Percentiles rank a stretch among this genome's conserved stretches.
Evolutionary conservation across 2,113 vertebrate genomes (phyloP).

Genomic region (Chlamydotis undulata): DNA sequence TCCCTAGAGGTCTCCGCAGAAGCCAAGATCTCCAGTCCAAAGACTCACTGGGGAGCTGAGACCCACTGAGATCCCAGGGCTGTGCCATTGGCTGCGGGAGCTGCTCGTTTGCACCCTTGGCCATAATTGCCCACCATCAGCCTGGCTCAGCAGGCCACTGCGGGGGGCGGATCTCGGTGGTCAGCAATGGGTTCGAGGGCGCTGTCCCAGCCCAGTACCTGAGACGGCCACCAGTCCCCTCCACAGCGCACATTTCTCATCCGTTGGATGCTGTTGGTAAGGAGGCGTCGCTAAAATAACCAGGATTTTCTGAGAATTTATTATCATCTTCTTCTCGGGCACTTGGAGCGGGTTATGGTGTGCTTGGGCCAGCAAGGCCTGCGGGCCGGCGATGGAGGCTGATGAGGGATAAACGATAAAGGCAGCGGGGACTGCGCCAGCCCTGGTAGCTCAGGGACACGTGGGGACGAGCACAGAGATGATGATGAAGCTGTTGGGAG

Average conservation of each 20-base stretch:
- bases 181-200: no score
- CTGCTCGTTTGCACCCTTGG: neutral
- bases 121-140: neutral
- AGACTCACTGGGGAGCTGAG: neutral
- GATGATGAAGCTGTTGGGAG: neutral
- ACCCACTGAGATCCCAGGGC: neutral
- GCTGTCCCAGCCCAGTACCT: neutral
- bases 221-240: neutral
- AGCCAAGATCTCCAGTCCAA: neutral
- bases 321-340: neutral
- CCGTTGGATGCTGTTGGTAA: neutral
- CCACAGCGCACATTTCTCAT: accelerated
- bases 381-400: accelerated
- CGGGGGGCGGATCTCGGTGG: no score
- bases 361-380: neutral
- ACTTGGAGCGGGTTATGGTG: neutral
- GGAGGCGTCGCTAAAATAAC: neutral
- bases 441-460: accelerated
- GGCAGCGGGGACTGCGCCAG: neutral
- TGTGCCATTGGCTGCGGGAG: neutral
- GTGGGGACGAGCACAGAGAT: neutral
- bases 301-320: neutral
- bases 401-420: neutral
- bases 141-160: neutral
- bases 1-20: neutral